Evolutionary conservation across 2,113 vertebrate species (phyloP).

Genomic region (Ancistrus triradiatus): DNA sequence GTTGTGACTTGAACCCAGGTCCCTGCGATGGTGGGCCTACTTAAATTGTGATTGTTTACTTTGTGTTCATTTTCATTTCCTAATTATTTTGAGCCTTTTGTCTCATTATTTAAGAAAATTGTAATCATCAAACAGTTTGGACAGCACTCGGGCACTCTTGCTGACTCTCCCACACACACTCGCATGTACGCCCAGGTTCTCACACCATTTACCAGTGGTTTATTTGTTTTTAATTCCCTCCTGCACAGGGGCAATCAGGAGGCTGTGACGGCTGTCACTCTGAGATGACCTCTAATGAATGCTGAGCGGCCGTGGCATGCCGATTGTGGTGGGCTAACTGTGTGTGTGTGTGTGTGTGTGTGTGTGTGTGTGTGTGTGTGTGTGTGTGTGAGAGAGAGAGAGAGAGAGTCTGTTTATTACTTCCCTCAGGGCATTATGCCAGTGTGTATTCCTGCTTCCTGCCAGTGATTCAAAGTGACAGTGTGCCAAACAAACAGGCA

Average conservation of each 20-base stretch:
- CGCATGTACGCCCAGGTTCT: neutral
- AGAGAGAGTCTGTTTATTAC: conserved; percentile 55
- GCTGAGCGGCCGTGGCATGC: conserved; percentile 64
- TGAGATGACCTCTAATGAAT: conserved; percentile 60
- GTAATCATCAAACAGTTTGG: neutral
- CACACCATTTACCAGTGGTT: conserved; percentile 56
- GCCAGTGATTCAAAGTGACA: conserved; percentile 63
- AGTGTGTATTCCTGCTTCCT: conserved; percentile 59
- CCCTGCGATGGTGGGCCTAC: no score
- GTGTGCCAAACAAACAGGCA: conserved; percentile 61
- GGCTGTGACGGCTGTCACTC: conserved; percentile 74
- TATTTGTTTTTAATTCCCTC: conserved; percentile 74
- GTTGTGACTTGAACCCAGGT: no score
- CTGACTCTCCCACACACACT: neutral
- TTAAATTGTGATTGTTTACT: no score
- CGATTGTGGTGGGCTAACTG: conserved; percentile 67
- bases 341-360: conserved; percentile 31
- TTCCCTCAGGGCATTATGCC: conserved; percentile 60
- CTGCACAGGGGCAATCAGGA: conserved; percentile 62
- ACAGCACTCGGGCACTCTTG: neutral
- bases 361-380: conserved; percentile 33
- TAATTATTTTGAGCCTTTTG: no score
- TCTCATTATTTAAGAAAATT: no score
- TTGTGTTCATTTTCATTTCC: no score
- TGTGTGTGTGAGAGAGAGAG: conserved; percentile 34